Evolutionary conservation across 2,888 invertebrate genomes (phyloP), one percentile per base, ranked within the genome.

Genomic region (Chrysodeixis includens): DNA sequence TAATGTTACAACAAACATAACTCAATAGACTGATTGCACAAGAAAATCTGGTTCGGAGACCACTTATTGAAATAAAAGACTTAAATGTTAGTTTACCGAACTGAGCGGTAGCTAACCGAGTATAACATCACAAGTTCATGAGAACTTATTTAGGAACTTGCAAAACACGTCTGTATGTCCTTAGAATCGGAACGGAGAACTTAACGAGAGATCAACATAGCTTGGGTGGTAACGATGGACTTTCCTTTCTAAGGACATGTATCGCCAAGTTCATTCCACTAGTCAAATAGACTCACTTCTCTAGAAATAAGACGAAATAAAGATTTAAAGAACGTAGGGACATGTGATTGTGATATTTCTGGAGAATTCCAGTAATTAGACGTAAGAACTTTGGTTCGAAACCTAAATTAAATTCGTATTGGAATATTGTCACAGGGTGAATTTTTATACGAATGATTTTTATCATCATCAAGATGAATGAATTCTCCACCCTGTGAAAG

Each of bases 271-370:
- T 51, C 62, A 69, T 74, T 73, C 70, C 75, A 82, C 86, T 87
- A 87, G 87, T 87, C 87, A 86, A 76, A 74, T 66, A 76, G 74
- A 82, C 74, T 78, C 62, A 74, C 70, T 73, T 69, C 58, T 71
- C 60, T 80, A 79, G 76, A 74, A 78, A 74, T 81, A 78, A 79
- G 79, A 75, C 65, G 63, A 74, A 73, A 80, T 78, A 70, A 76
- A 79, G 68, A 76, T 79, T 78, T 77, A 60, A 76, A 68, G 64
- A 66, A 78, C 62, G 64, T 76, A 74, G 66, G 65, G 74, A 71
- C 72, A 66, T 74, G 74, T 76, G 51, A 83, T 83, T 89, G 89
- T 89, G 89, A 89, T 89, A 89, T 84, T 79, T 82, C 82, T 86
- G 84, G 85, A 81, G 74, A 77, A 72, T 61, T 71, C 81, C 83